Evolutionary conservation across 2,797 vertebrate genomes (phyloP), one percentile per base, ranked within the genome.

Genomic region (Falco naumanni): DNA sequence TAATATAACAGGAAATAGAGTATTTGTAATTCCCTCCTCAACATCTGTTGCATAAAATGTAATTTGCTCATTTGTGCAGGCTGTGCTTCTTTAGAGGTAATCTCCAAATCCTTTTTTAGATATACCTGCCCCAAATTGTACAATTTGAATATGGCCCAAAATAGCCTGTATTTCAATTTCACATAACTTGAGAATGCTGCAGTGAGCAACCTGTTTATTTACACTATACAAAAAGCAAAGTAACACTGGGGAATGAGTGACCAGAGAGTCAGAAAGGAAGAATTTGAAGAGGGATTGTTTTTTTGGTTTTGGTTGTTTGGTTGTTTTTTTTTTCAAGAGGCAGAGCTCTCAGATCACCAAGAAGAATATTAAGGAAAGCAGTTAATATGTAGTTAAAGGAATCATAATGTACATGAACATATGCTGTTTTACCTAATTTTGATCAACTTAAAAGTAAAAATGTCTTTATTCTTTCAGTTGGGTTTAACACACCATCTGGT

Each of bases 371-470:
- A 90, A 91, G 94, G 76, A 93, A 95, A 96, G 94, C 89, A 89
- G 64, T 97, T 97, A 98, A 96, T 96, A 95, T 25, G 90, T 94
- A 97, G 94, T 95, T 97, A 96, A 97, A 97, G 94, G 93, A 90
- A 85, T 87, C 18, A 37, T 91, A 96, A 97, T 96, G 96, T 94
- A 97, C 92, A 92, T 91, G 87, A 97, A 90, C 98, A 98, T 98
- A 98, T 98, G 98, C 95, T 78, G 86, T 96, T 95, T 96, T 97
- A 95, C 97, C 97, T 95, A 95, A 98, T 97, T 98, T 88, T 96
- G 97, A 98, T 98, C 97, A 97, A 96, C 97, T 97, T 97, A 96
- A 96, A 97, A 93, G 97, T 96, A 97, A 97, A 97, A 97, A 82
- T 47, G 87, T 88, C 97, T 97, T 95, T 68, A 80, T 61, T 94